Conservation (phyloP, 2,797 vertebrate species). For the Cetoscarus ocellatus region DNA sequence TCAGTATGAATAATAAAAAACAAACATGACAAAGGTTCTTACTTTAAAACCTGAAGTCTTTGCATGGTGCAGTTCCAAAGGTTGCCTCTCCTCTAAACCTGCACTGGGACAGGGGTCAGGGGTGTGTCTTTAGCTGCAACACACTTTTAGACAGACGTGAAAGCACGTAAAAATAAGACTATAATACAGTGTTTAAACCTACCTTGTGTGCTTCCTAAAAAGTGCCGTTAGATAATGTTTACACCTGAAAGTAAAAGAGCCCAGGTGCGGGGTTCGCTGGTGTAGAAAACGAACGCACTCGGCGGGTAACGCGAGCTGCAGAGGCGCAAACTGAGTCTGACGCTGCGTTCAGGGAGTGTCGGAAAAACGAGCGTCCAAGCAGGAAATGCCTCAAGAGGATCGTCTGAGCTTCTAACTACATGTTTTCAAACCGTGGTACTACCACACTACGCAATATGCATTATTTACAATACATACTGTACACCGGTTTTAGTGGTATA, state of each 20-base stretch:
- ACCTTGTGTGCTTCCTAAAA: conserved; percentile 13
- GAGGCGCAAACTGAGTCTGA: not conserved
- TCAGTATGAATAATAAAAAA: not conserved
- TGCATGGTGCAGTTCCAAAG: conserved; percentile 53
- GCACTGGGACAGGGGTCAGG: conserved; percentile 16
- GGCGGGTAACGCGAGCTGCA: accelerated
- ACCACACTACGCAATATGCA: too few species aligned
- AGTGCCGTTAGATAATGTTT: not conserved
- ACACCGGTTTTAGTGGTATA: too few species aligned
- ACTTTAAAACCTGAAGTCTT: conserved; percentile 62
- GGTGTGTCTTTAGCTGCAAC: not conserved
- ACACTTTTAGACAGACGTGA: not conserved
- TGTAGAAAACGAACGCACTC: not conserved
- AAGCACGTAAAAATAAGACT: too few species aligned
- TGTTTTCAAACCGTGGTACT: too few species aligned
- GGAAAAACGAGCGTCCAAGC: not conserved
- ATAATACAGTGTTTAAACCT: not conserved
- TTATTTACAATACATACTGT: too few species aligned
- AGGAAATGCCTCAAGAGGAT: not conserved
- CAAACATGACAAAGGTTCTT: conserved; percentile 1
- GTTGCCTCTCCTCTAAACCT: not conserved
- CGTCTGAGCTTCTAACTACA: too few species aligned
- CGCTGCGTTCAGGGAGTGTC: not conserved
- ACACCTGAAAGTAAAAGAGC: accelerated
- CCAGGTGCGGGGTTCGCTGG: too few species aligned